These are phyloP conservation scores for Drosophila yooni DNA, from an alignment of 2,888 invertebrate species.

Conservation along the genomic window DNA sequence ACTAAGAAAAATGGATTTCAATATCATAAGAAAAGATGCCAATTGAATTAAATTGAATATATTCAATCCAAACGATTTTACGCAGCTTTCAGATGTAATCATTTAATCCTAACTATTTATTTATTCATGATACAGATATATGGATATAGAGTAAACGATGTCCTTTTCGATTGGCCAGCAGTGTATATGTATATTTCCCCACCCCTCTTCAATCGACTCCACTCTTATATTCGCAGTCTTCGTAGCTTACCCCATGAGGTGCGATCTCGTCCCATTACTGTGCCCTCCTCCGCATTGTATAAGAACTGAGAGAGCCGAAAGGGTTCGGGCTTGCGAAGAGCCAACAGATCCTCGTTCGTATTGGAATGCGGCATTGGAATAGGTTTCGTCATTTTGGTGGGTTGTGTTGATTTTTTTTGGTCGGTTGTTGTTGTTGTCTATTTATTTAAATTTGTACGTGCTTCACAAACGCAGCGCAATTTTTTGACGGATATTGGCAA, in stretches of 20 bases:
- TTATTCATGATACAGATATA: background rate
- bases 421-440: slow-evolving; percentile 5
- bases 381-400: slow-evolving; percentile 82
- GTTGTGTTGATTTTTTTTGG: slow-evolving; percentile 21
- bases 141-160: background rate
- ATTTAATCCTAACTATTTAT: background rate
- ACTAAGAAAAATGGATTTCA: background rate
- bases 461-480: slow-evolving; percentile 32
- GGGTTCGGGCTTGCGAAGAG: slow-evolving; percentile 80
- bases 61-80: background rate
- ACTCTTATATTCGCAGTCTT: background rate
- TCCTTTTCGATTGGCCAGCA: background rate
- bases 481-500: background rate
- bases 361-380: slow-evolving; percentile 70
- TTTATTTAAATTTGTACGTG: slow-evolving; percentile 15
- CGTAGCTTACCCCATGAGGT: slow-evolving; percentile 89
- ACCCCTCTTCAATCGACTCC: background rate
- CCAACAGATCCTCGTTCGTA: slow-evolving; percentile 78
- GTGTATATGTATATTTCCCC: background rate
- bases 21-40: background rate
- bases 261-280: slow-evolving; percentile 87
- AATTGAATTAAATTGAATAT: background rate
- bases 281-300: slow-evolving; percentile 87
- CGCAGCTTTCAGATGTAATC: background rate
- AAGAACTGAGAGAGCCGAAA: slow-evolving; percentile 83